Evolutionary conservation across 1,140 invertebrate genomes (phyloP).

Genomic region (Notospermus geniculatus): DNA sequence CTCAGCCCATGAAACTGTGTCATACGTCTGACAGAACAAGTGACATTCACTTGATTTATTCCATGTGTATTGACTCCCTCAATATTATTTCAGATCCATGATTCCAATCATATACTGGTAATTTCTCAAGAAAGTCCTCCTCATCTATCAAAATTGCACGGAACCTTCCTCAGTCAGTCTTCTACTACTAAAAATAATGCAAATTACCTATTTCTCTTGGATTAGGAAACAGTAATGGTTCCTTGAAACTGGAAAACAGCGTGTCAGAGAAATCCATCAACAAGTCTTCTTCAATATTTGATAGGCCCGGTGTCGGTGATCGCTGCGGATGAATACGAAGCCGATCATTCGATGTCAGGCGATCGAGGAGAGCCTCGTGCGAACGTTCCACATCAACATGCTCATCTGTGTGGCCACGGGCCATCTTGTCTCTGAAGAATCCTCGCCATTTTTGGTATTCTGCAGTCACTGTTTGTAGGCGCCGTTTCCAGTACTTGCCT

Average conservation of each 20-base stretch:
- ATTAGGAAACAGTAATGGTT: constrained; percentile 94
- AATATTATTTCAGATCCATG: too few species aligned
- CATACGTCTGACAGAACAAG: too few species aligned
- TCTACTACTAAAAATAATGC: too few species aligned
- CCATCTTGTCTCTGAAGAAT: constrained; percentile 81
- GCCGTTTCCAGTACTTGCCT: constrained; percentile 98
- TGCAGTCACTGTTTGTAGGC: constrained; percentile 91
- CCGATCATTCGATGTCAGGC: too few species aligned
- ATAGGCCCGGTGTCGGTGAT: constrained; percentile 25
- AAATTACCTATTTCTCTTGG: constrained; percentile 87
- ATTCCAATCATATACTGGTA: too few species aligned
- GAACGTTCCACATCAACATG: constrained; percentile 10
- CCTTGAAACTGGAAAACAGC: constrained; percentile 65
- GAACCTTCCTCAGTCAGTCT: too few species aligned
- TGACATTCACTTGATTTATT: too few species aligned
- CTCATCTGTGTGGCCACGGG: not conserved
- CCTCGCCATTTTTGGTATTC: constrained; percentile 99
- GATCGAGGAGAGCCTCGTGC: too few species aligned
- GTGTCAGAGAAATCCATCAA: constrained; percentile 82
- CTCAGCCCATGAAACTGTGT: too few species aligned
- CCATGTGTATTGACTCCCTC: too few species aligned
- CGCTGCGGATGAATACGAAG: constrained; percentile 4
- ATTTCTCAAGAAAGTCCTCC: too few species aligned
- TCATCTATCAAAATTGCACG: too few species aligned
- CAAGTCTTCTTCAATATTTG: constrained; percentile 35